A percentile compares a stretch with the other conserved stretches of the same genome.
Conservation (phyloP, 2,888 invertebrate species). For the Sminthurides aquaticus region DNA sequence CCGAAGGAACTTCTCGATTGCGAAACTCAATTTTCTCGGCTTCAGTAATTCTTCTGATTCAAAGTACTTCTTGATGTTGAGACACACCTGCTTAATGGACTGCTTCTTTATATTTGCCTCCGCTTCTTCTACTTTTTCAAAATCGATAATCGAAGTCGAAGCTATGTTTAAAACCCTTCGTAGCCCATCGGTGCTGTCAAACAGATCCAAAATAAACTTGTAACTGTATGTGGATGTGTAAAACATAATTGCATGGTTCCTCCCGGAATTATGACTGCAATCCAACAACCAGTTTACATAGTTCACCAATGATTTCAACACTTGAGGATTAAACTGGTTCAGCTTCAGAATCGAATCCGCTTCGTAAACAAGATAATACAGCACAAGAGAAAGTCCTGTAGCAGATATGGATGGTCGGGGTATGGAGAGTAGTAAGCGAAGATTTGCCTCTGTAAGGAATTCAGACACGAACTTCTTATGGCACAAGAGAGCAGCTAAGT, state of each 20-base stretch:
- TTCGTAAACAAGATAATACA: constrained; percentile 93
- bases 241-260: constrained; percentile 97
- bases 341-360: constrained; percentile 97
- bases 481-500: constrained; percentile 84
- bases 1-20: constrained; percentile 17
- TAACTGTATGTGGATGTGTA: constrained; percentile 92
- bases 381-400: constrained; percentile 89
- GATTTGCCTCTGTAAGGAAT: constrained; percentile 79
- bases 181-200: constrained; percentile 89
- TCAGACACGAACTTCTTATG: constrained; percentile 98
- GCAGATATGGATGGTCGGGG: constrained; percentile 90
- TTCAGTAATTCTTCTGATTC: constrained; percentile 17
- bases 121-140: constrained; percentile 19
- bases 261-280: constrained; percentile 93
- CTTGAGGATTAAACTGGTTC: constrained; percentile 13
- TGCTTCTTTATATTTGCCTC: constrained; percentile 22
- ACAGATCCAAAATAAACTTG: constrained; percentile 83
- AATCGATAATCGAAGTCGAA: constrained; percentile 38
- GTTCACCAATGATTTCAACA: constrained; percentile 47
- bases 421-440: constrained; percentile 77
- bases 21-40: constrained; percentile 12
- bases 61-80: constrained; percentile 42
- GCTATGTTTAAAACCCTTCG: constrained; percentile 89
- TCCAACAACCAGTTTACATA: constrained; percentile 93
- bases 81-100: constrained; percentile 35